Conservation (phyloP, 2,113 vertebrate species). For the Eubucco bourcierii region DNA sequence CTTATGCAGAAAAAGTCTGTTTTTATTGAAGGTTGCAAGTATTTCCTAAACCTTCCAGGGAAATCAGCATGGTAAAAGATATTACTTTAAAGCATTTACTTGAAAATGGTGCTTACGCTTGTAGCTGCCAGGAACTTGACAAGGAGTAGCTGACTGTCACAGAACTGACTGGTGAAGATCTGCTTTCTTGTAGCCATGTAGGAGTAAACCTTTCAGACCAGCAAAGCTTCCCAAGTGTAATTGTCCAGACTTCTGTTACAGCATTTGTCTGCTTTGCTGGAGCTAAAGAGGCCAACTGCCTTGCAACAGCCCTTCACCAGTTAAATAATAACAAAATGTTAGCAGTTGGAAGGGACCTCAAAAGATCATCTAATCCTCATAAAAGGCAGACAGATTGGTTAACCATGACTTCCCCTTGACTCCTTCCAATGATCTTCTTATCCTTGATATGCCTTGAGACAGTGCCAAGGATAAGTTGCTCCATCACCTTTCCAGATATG, state of each 20-base stretch:
- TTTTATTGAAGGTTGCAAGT: constrained; percentile 38
- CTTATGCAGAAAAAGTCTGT: constrained; percentile 1
- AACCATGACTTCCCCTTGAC: too few species aligned
- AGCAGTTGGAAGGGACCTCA: too few species aligned
- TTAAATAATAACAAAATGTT: background rate
- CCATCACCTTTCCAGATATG: too few species aligned
- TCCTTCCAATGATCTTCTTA: too few species aligned
- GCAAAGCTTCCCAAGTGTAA: background rate
- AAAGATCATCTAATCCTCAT: too few species aligned
- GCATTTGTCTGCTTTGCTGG: background rate
- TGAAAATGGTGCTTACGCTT: background rate
- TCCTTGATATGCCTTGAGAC: too few species aligned
- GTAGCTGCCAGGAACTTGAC: background rate
- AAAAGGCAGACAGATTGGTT: too few species aligned
- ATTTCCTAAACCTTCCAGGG: constrained; percentile 6
- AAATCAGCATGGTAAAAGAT: background rate
- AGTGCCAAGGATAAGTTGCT: too few species aligned
- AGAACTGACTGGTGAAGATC: background rate
- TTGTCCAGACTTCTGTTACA: background rate
- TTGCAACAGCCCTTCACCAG: background rate
- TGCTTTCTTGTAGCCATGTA: background rate
- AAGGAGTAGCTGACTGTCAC: background rate
- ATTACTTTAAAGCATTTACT: constrained; percentile 36
- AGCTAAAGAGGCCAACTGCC: background rate
- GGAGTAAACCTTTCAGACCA: background rate